These are phyloP conservation scores for Chrysoperla carnea DNA, from an alignment of 1,140 invertebrate species.

Conservation along the genomic window DNA sequence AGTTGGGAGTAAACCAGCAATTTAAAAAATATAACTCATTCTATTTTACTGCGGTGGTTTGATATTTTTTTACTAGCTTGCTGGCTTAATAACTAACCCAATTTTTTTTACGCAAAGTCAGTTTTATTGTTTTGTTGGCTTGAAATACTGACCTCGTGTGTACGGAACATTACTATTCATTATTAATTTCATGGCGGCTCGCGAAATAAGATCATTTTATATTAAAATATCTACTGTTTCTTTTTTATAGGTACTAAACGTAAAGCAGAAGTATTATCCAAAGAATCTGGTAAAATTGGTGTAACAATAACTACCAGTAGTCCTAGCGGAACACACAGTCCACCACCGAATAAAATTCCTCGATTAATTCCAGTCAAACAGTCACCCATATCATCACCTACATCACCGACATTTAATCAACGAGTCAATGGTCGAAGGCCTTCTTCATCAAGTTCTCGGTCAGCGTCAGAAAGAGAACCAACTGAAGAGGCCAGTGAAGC, in stretches of 20 bases:
- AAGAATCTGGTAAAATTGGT: conserved; percentile 75
- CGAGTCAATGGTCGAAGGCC: conserved; percentile 26
- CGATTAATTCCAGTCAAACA: conserved; percentile 14
- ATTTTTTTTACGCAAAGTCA: too few species aligned
- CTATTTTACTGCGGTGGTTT: too few species aligned
- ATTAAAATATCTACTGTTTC: too few species aligned
- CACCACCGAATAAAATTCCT: conserved; percentile 32
- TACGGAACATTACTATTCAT: too few species aligned
- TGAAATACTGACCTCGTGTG: too few species aligned
- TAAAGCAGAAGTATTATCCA: conserved; percentile 65
- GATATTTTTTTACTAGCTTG: too few species aligned
- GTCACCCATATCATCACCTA: neutral
- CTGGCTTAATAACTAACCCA: too few species aligned
- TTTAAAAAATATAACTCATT: too few species aligned
- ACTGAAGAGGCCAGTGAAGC: conserved; percentile 10
- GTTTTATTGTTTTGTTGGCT: too few species aligned
- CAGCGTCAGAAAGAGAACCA: conserved; percentile 17
- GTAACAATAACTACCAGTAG: conserved; percentile 67
- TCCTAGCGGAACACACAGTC: conserved; percentile 31
- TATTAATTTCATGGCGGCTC: too few species aligned
- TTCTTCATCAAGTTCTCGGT: conserved; percentile 24
- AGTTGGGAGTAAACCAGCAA: too few species aligned
- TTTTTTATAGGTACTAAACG: conserved; percentile 60
- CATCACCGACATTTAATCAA: conserved; percentile 7
- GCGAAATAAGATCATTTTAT: too few species aligned